Conservation (phyloP, 2,888 invertebrate genomes). For the Rhabditoides inermis region DNA sequence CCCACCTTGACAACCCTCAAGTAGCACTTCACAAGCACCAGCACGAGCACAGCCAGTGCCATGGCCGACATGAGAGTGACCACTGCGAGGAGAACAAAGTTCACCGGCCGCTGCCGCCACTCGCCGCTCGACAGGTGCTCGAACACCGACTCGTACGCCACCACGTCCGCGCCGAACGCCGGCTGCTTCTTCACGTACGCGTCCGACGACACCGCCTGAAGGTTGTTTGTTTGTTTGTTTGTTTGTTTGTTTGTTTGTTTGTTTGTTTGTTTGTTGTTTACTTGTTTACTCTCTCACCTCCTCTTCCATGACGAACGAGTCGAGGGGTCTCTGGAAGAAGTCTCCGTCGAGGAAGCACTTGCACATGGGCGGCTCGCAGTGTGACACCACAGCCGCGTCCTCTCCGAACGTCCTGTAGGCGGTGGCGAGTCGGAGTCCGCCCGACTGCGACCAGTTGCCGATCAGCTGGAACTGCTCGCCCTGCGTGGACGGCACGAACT, state of each 20-base stretch:
- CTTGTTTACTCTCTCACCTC: too few relatives aligned
- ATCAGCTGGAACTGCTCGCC: constrained; percentile 39
- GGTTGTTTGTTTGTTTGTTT: too few relatives aligned
- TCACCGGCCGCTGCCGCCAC: constrained; percentile 37
- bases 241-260: too few relatives aligned
- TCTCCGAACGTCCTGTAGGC: constrained; percentile 19
- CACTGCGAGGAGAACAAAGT: constrained; percentile 37
- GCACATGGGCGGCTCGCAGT: constrained; percentile 48
- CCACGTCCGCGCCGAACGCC: constrained; percentile 25
- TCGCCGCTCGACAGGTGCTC: constrained; percentile 32
- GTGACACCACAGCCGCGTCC: constrained; percentile 15
- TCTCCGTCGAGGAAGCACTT: constrained; percentile 45
- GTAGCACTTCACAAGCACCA: constrained; percentile 42
- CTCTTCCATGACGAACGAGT: constrained; percentile 19
- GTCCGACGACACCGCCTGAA: constrained; percentile 5
- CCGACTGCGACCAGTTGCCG: constrained; percentile 51
- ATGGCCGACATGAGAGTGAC: constrained; percentile 30
- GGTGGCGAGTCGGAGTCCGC: constrained; percentile 29
- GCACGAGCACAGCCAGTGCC: constrained; percentile 31
- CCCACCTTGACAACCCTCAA: constrained; percentile 36
- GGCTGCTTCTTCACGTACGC: constrained; percentile 39
- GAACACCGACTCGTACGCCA: constrained; percentile 29
- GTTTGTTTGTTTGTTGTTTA: too few relatives aligned
- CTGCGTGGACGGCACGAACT: constrained; percentile 38
- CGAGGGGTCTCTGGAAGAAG: constrained; percentile 36